Percentiles rank a stretch among this genome's conserved stretches.
These are phyloP conservation scores for Nipponacmea schrenckii DNA, from an alignment of 2,888 invertebrate genomes.

Conservation along the genomic window DNA sequence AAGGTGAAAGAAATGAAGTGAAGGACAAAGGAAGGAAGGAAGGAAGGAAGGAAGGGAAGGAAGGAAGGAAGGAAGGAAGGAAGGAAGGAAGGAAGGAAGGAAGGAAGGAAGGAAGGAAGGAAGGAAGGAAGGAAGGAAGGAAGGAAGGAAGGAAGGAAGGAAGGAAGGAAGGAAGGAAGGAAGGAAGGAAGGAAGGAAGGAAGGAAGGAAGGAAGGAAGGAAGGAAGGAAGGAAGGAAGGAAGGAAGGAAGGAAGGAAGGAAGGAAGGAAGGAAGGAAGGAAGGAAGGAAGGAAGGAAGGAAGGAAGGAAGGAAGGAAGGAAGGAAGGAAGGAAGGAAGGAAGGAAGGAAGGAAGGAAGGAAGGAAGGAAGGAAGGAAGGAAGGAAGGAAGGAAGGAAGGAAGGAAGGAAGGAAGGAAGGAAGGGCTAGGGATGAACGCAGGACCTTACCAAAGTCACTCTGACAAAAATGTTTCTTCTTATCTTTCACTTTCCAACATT, in stretches of 20 bases:
- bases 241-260: no score
- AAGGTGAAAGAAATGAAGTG: background rate
- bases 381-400: constrained; percentile 11
- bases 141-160: no score
- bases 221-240: no score
- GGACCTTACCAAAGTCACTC: constrained; percentile 32
- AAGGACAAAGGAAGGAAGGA: background rate
- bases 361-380: constrained; percentile 16
- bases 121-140: no score
- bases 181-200: no score
- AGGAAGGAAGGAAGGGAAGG: background rate
- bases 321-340: constrained; percentile 15
- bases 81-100: background rate
- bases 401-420: constrained; percentile 17
- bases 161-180: no score
- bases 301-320: background rate
- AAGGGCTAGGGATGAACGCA: constrained; percentile 10
- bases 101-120: no score
- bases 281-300: background rate
- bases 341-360: constrained; percentile 15
- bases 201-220: no score
- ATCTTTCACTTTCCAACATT: constrained; percentile 22
- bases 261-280: no score
- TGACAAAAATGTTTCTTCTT: constrained; percentile 28
- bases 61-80: constrained; percentile 7